Evolutionary conservation across 1,140 invertebrate genomes (phyloP), one percentile per base, ranked within the genome.

Genomic region (Atta texana): DNA sequence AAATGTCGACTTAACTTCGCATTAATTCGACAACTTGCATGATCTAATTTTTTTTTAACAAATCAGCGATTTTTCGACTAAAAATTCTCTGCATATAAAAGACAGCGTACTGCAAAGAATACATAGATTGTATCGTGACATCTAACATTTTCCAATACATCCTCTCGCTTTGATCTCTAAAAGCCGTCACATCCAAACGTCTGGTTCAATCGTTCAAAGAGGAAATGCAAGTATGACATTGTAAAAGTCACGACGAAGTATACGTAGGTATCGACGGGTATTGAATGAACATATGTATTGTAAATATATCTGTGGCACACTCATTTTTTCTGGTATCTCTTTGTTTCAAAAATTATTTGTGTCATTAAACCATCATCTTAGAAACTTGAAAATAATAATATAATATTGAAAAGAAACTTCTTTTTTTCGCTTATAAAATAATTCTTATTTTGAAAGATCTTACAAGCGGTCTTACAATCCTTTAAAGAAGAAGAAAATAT

Each of bases 121-220:
- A 84, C 44, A 61, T 24, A 75, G 39, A 84, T 51, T 84, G 69
- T 84, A 49, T 75, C 24, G 55, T 74, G 80, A 84, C 69, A 59
- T 82, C 53, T 72, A 74, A 74, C 53, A 84, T 84, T 84, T 81
- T 84, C 69, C 80, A 75, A 84, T 84, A 74, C 14, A 3, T 72
- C 4, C 12, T 49, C 18, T 84, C 44, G 55, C 69, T 84, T 84
- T 84, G 69, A 84, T 84, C 80, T 75, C 14, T n/a, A n/a, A 74
- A 51, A 84, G 24, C 69, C 39, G 18, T 75, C 80, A 53, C 80
- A 74, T 49, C 24, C 39, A 28, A 84, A 75, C 39, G 14, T 39
- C 57, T 39, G 39, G n/a, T 75, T 84, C 69, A 75, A 84, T 84
- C 80, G 69, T 55, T 72, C 24, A 34, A 5, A 12, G 55, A 75